A percentile compares a stretch with the other conserved stretches of the same genome.
Evolutionary conservation across 1,140 invertebrate genomes (phyloP).

Genomic region (Micrasema minimum): DNA sequence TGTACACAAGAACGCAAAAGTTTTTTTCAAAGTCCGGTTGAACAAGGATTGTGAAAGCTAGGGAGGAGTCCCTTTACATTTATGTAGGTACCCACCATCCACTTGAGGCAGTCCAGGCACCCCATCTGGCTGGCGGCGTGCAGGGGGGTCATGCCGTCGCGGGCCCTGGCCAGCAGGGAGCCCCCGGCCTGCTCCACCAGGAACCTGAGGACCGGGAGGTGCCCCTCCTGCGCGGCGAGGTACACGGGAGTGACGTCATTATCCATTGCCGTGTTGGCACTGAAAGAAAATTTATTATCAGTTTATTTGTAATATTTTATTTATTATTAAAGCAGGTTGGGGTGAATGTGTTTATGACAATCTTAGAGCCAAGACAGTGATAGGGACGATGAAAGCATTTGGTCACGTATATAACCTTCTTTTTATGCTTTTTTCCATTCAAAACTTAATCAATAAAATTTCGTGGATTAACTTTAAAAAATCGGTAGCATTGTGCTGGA

Average conservation of each 20-base stretch:
- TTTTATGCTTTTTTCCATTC: not conserved
- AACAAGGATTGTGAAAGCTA: too few relatives aligned
- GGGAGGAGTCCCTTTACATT: too few relatives aligned
- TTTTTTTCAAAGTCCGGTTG: too few relatives aligned
- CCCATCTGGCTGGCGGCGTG: constrained; percentile 91
- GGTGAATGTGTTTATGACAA: too few relatives aligned
- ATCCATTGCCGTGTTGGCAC: constrained; percentile 89
- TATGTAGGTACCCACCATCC: constrained; percentile 78
- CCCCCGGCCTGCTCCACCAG: constrained; percentile 83
- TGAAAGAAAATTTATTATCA: constrained; percentile 59
- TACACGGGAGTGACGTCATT: constrained; percentile 92
- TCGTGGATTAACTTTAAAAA: too few relatives aligned
- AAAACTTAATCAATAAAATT: not conserved
- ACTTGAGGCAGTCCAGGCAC: constrained; percentile 85
- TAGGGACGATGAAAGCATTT: too few relatives aligned
- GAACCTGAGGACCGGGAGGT: constrained; percentile 85
- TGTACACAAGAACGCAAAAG: too few relatives aligned
- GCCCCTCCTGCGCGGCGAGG: constrained; percentile 87
- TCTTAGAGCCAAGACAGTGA: too few relatives aligned
- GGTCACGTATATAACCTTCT: too few relatives aligned
- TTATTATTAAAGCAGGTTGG: too few relatives aligned
- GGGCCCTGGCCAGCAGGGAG: constrained; percentile 77
- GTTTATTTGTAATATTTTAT: not conserved
- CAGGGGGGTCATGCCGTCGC: constrained; percentile 89
- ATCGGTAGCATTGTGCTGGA: too few relatives aligned